These are phyloP conservation scores for Argopecten irradians DNA, from an alignment of 1,140 invertebrate species.

Conservation along the genomic window DNA sequence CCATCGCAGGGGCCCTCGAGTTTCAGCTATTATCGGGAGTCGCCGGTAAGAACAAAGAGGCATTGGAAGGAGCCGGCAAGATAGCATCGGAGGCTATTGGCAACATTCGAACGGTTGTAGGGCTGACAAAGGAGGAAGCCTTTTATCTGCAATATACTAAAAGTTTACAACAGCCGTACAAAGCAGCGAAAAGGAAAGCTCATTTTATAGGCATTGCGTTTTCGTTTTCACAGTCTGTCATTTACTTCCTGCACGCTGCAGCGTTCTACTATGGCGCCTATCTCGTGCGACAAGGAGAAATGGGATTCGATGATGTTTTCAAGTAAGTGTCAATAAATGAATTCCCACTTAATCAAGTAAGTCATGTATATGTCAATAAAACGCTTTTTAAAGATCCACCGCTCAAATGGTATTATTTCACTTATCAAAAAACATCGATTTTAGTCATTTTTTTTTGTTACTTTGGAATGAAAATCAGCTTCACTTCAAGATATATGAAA, in stretches of 20 bases:
- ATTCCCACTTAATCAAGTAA: background rate
- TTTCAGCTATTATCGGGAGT: slow-evolving; percentile 79
- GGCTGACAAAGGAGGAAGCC: slow-evolving; percentile 77
- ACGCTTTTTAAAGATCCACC: background rate
- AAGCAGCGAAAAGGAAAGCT: slow-evolving; percentile 69
- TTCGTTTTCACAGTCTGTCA: slow-evolving; percentile 80
- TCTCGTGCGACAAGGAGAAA: slow-evolving; percentile 70
- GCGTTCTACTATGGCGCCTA: slow-evolving; percentile 79
- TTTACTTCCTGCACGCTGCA: slow-evolving; percentile 79
- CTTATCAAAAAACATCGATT: background rate
- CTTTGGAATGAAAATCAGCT: background rate
- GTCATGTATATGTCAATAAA: background rate
- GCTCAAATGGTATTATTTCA: background rate
- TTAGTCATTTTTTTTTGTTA: background rate
- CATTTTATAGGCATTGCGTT: slow-evolving; percentile 84
- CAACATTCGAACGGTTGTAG: slow-evolving; percentile 80
- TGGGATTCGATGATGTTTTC: slow-evolving; percentile 68
- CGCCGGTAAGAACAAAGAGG: slow-evolving; percentile 42
- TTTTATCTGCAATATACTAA: slow-evolving; percentile 71
- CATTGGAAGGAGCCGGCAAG: slow-evolving; percentile 46
- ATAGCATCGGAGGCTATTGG: slow-evolving; percentile 77
- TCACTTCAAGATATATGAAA: background rate
- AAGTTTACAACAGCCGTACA: slow-evolving; percentile 53
- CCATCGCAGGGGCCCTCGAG: slow-evolving; percentile 81
- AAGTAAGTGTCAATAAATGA: slow-evolving; percentile 57